Evolutionary conservation across 2,888 invertebrate genomes (phyloP).

Genomic region (Lycocerus yunnanus): DNA sequence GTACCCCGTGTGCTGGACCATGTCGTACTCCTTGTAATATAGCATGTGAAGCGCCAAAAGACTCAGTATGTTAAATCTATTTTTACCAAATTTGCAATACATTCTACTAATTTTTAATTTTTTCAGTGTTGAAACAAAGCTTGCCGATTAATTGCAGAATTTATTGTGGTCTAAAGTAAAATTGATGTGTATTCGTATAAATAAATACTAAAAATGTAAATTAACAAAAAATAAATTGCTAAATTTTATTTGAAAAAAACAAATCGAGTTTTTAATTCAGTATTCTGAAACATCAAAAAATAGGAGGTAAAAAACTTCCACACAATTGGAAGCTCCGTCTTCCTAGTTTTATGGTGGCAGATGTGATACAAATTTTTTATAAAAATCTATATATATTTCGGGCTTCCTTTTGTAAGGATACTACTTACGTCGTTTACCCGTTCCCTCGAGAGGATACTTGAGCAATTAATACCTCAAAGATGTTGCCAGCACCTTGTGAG

Average conservation of each 20-base stretch:
- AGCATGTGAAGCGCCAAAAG: neutral
- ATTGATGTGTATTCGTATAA: neutral
- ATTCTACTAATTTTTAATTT: neutral
- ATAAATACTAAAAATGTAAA: neutral
- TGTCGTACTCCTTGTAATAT: constrained; percentile 7
- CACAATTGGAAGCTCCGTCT: neutral
- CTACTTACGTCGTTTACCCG: too few relatives aligned
- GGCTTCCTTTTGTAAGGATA: too few relatives aligned
- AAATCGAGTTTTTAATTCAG: neutral
- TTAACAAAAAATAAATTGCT: neutral
- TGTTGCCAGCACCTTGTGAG: too few relatives aligned
- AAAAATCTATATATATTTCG: too few relatives aligned
- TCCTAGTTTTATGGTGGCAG: neutral
- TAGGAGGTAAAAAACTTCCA: neutral
- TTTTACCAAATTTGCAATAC: neutral
- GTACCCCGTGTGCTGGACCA: constrained; percentile 17
- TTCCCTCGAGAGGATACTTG: too few relatives aligned
- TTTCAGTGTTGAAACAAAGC: neutral
- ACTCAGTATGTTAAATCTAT: neutral
- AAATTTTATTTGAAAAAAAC: neutral
- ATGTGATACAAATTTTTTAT: neutral
- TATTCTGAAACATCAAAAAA: neutral
- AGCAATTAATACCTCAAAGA: too few relatives aligned
- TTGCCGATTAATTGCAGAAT: neutral
- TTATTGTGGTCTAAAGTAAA: neutral